phyloP scores from a whole-genome alignment of 2,113 vertebrate genomes.

The Pachypanchax playfairii region DNA sequence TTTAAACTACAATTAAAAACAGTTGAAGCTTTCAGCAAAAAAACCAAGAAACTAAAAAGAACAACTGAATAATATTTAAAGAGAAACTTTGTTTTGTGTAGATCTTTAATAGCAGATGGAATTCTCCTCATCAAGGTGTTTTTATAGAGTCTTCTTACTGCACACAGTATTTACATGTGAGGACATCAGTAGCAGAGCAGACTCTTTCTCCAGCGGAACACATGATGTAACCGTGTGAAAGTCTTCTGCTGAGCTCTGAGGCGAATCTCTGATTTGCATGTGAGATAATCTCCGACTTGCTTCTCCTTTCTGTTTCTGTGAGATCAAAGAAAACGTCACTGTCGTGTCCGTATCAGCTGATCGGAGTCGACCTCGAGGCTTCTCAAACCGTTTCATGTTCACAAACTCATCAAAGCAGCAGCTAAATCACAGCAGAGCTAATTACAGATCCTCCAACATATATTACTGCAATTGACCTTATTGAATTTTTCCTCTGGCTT shows the following conservation, averaged over 20 bases:
- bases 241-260: slow-evolving; percentile 18
- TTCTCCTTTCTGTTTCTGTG: slow-evolving; percentile 12
- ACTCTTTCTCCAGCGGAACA: slow-evolving; percentile 10
- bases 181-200: slow-evolving; percentile 5
- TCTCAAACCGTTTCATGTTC: slow-evolving; percentile 23
- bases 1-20: too few species aligned
- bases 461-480: slow-evolving; percentile 30
- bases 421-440: slow-evolving; percentile 37
- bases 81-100: not conserved
- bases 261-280: slow-evolving; percentile 30
- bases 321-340: slow-evolving; percentile 48
- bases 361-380: slow-evolving; percentile 50
- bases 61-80: not conserved
- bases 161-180: slow-evolving; percentile 8
- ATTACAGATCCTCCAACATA: slow-evolving; percentile 25
- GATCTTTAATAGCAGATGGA: not conserved
- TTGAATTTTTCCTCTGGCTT: slow-evolving; percentile 30
- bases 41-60: not conserved
- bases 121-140: not conserved
- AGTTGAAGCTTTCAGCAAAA: not conserved
- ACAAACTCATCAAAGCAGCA: slow-evolving; percentile 49
- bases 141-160: not conserved
- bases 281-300: slow-evolving; percentile 44
- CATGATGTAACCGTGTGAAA: slow-evolving; percentile 66
- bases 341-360: slow-evolving; percentile 49